phyloP scores from a whole-genome alignment of 2,797 vertebrate genomes.

The Acanthurus tractus region DNA sequence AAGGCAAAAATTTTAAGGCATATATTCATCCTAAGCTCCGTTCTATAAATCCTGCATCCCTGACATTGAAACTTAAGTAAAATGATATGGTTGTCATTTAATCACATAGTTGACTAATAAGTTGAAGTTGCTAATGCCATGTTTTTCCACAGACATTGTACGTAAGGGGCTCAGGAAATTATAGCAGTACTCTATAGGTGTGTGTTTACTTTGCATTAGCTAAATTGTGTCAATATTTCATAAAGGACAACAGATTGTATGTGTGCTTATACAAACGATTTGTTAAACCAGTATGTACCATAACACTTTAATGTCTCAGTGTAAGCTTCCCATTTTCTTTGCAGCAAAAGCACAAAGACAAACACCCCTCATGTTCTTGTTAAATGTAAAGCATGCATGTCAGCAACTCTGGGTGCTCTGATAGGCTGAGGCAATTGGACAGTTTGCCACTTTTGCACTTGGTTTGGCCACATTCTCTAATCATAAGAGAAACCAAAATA shows the following conservation, averaged over 20 bases:
- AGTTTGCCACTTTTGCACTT: conserved; percentile 34
- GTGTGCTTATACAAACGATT: conserved; percentile 1
- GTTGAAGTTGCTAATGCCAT: not conserved
- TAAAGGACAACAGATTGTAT: not conserved
- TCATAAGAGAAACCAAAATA: conserved; percentile 1
- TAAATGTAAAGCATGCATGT: conserved; percentile 1
- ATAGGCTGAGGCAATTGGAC: conserved; percentile 25
- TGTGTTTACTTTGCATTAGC: conserved; percentile 20
- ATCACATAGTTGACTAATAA: not conserved
- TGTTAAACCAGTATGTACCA: not conserved
- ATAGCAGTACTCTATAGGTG: not conserved
- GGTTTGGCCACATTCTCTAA: conserved; percentile 21
- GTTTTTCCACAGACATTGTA: conserved; percentile 7
- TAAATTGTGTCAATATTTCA: conserved; percentile 7
- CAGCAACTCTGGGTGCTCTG: not conserved
- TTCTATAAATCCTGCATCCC: not conserved
- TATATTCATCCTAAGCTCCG: conserved; percentile 16
- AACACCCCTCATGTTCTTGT: not conserved
- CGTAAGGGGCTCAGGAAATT: not conserved
- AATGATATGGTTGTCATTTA: not conserved
- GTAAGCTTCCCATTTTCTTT: not conserved
- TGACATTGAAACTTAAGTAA: not conserved
- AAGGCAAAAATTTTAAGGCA: not conserved
- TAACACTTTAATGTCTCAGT: no score
- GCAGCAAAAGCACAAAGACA: conserved; percentile 1